Evolutionary conservation across 2,888 invertebrate species (phyloP), one percentile per base, ranked within the genome.

Genomic region (Catocala sponsa): DNA sequence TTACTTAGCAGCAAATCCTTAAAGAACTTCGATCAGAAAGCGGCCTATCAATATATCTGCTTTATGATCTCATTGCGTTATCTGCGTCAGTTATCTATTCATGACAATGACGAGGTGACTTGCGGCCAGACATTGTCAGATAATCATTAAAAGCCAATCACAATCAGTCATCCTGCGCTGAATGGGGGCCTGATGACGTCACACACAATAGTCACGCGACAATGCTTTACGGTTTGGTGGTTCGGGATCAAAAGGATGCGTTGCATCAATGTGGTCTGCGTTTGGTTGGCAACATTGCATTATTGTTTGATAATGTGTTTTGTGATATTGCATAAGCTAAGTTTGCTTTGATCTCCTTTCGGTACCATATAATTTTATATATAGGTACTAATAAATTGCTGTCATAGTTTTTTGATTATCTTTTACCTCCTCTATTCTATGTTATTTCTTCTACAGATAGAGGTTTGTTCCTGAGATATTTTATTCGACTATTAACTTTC

Each of bases 111-210:
- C 72, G 72, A 65, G 73, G 78, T 76, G 75, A 74, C 70, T 75
- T 58, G 70, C 60, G 56, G 59, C 64, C 70, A 72, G 71, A 70
- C 78, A 61, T 61, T 60, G 69, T 33, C 65, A 67, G 70, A 80
- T 81, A 81, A 80, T 81, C 80, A 83, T 84, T 83, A 79, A 63
- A 78, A 80, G 66, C 81, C 77, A 84, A 86, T 86, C 84, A 84
- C 81, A 83, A 84, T 85, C 82, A 76, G 76, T 83, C 83, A 83
- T 80, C 65, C 71, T 72, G 64, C 74, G 66, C 33, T 62, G 58
- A 72, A 65, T 70, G 57, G 54, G 32, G 35, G 52, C 50, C 60
- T 58, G 53, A 33, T 76, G 73, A 75, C 65, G 73, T 76, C 71
- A 60, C 53, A 46, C 15, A 43, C 11, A 13, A 42, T 32, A 15